These are phyloP conservation scores for Phocides pigmalion DNA, from an alignment of 1,140 invertebrate species.

Conservation along the genomic window DNA sequence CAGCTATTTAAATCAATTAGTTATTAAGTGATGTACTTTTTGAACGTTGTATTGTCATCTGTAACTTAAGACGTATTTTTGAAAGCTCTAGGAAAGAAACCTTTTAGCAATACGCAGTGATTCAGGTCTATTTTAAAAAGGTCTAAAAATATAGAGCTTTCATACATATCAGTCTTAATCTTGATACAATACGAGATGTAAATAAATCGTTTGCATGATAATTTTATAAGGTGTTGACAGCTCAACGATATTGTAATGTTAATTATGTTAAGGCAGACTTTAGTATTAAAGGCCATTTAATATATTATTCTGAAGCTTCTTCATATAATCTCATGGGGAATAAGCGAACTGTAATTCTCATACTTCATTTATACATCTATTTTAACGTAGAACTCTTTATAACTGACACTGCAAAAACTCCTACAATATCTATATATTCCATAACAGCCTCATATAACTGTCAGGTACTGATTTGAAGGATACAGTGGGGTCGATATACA, in stretches of 20 bases:
- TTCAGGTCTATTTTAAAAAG: too few species aligned
- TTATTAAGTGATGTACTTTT: slow-evolving; percentile 61
- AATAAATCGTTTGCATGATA: slow-evolving; percentile 73
- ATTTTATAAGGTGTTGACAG: slow-evolving; percentile 69
- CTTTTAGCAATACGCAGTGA: too few species aligned
- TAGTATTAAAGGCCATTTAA: slow-evolving; percentile 59
- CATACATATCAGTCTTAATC: slow-evolving; percentile 38
- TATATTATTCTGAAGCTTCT: slow-evolving; percentile 35
- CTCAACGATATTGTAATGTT: slow-evolving; percentile 75
- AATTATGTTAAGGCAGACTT: slow-evolving; percentile 63
- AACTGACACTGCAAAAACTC: too few species aligned
- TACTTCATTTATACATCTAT: too few species aligned
- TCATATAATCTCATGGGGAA: slow-evolving; percentile 1
- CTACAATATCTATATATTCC: too few species aligned
- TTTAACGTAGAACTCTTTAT: too few species aligned
- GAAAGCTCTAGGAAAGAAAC: slow-evolving; percentile 39
- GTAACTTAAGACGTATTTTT: slow-evolving; percentile 39
- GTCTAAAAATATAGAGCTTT: slow-evolving; percentile 23
- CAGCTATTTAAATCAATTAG: slow-evolving; percentile 64
- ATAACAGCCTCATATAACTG: too few species aligned
- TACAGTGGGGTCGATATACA: too few species aligned
- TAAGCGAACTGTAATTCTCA: too few species aligned
- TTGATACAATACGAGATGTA: slow-evolving; percentile 49
- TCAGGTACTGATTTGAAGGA: too few species aligned
- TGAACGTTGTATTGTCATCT: slow-evolving; percentile 60